Evolutionary conservation across 1,140 invertebrate species (phyloP), one percentile per base, ranked within the genome.

Genomic region (Papilio aristodemus): DNA sequence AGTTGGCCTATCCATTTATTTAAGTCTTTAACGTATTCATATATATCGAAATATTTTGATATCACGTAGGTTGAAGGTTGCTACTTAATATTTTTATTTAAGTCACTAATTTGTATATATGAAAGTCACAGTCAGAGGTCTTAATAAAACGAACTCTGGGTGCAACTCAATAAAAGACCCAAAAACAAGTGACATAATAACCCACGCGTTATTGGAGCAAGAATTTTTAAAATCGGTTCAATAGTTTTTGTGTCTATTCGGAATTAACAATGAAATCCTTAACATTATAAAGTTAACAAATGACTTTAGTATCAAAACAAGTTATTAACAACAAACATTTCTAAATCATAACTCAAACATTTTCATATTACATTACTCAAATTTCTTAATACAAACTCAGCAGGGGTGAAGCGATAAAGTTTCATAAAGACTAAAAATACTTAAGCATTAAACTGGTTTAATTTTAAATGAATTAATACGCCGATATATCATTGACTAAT

Each of bases 401-500:
- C 76, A 72, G 72, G 80, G 82, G 72, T 76, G 70, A 66, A 60
- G 72, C 68, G 66, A 75, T 78, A 79, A 79, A 70, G 68, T 85
- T 82, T 82, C 83, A 85, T 83, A 71, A 84, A 85, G 81, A 78
- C 71, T 85, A 81, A 85, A 85, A 54, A 54, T 10, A 19, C 9
- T 54, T 11, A 87, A 82, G 32, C 83, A 85, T 87, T 85, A 81
- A 80, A 85, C 78, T 80, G 81, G 83, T 80, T 84, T 85, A 79
- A 79, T 83, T 86, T 86, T 83, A 78, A 86, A 89, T 87, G 77
- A 87, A 83, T 84, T 84, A 89, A 86, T 85, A 85, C 81, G 77
- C 84, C 85, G 79, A 86, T 86, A 77, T 77, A 87, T 86, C 84
- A 81, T 84, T 72, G 71, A 67, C 67, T 81, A 79, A 80, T 83